A percentile compares a stretch with the other conserved stretches of the same genome.
Evolutionary conservation across 2,797 vertebrate species (phyloP).

Genomic region (Pipistrellus kuhlii): DNA sequence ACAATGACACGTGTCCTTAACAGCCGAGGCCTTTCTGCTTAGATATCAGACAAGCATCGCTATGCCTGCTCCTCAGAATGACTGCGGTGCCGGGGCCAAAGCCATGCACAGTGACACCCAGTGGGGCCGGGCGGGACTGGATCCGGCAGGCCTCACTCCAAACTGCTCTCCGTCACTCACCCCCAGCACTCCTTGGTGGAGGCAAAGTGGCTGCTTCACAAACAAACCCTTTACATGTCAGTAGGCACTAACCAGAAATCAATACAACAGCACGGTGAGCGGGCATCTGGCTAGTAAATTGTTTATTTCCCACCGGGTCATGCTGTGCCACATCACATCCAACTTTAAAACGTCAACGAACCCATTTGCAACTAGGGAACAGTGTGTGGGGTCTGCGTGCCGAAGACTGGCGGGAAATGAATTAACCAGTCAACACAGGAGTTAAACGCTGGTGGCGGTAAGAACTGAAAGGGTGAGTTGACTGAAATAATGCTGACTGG

Average conservation of each 20-base stretch:
- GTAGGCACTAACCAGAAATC: conserved; percentile 66
- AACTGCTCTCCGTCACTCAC: not conserved
- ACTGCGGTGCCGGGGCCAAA: accelerated
- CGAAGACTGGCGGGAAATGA: conserved; percentile 70
- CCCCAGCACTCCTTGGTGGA: not conserved
- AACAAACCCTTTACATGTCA: not conserved
- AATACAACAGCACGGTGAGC: conserved; percentile 12
- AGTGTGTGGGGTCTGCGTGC: conserved; percentile 68
- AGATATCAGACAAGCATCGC: not conserved
- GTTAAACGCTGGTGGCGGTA: conserved; percentile 73
- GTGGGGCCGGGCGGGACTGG: not conserved
- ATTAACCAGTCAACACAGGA: conserved; percentile 79
- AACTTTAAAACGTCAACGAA: conserved; percentile 76
- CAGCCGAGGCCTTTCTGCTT: not conserved
- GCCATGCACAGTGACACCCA: not conserved
- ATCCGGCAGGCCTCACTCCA: not conserved
- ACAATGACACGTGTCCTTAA: not conserved
- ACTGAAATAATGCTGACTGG: conserved; percentile 69
- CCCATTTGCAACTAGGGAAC: conserved; percentile 77
- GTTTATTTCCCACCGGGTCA: conserved; percentile 71
- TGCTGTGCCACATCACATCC: conserved; percentile 61
- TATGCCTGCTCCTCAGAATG: not conserved
- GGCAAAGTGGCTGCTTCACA: not conserved
- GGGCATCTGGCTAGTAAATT: conserved; percentile 64
- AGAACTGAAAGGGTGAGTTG: conserved; percentile 64